These are phyloP conservation scores for Lophius piscatorius DNA, from an alignment of 2,113 vertebrate genomes.

Conservation along the genomic window DNA sequence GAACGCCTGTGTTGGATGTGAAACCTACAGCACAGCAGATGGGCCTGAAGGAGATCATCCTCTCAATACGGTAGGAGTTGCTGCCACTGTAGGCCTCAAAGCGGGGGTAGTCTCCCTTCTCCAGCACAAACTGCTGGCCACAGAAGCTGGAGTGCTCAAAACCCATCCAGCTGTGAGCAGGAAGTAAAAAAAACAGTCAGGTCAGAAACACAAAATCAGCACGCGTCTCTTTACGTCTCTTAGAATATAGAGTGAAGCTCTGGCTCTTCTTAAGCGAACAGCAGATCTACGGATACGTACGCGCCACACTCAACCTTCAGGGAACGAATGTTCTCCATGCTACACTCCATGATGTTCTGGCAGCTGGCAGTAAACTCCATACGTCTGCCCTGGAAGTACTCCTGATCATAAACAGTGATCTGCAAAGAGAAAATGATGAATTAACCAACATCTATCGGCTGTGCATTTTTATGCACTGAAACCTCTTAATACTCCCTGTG, in stretches of 20 bases:
- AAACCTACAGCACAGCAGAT: slow-evolving; percentile 92
- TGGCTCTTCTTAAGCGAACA: not conserved
- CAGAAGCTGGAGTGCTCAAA: slow-evolving; percentile 96
- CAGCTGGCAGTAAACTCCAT: slow-evolving; percentile 94
- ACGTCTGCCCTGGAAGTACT: slow-evolving; percentile 94
- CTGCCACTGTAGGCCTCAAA: slow-evolving; percentile 96
- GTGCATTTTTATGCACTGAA: not conserved
- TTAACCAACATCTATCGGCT: not conserved
- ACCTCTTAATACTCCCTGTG: not conserved
- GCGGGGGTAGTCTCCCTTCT: slow-evolving; percentile 96
- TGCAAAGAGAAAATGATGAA: slow-evolving; percentile 59
- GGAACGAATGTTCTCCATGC: slow-evolving; percentile 92
- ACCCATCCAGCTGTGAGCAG: slow-evolving; percentile 88
- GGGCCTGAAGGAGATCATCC: slow-evolving; percentile 97
- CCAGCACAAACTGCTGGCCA: slow-evolving; percentile 96
- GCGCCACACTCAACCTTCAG: slow-evolving; percentile 94
- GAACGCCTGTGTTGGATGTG: not conserved
- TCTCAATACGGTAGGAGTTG: slow-evolving; percentile 95
- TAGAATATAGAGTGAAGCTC: not conserved
- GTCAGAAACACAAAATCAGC: not conserved
- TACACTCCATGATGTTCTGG: slow-evolving; percentile 91
- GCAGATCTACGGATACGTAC: slow-evolving; percentile 79
- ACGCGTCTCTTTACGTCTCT: not conserved
- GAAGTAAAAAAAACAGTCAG: not conserved
- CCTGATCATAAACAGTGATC: slow-evolving; percentile 96